phyloP scores from a whole-genome alignment of 2,113 vertebrate species.

The Zosterops hypoxanthus region DNA sequence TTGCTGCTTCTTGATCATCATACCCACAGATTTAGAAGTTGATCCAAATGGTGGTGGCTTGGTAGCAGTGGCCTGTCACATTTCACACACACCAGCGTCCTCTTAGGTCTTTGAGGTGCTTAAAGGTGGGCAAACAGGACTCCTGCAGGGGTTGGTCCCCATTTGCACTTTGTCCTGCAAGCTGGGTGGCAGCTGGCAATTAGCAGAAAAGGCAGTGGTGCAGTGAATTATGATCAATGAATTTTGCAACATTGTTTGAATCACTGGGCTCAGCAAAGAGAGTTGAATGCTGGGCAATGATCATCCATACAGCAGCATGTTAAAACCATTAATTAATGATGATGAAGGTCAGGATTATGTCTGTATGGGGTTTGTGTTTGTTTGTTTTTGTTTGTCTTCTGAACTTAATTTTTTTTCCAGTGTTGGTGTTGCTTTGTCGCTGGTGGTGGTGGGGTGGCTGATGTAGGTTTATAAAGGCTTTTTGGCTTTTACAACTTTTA shows the following conservation, averaged over 20 bases:
- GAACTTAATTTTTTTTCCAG: background rate
- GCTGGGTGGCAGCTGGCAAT: background rate
- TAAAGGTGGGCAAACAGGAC: background rate
- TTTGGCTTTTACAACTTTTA: background rate
- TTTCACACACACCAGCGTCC: rapidly evolving
- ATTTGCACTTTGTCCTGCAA: background rate
- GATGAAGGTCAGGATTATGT: background rate
- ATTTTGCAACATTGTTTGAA: background rate
- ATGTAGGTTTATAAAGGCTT: background rate
- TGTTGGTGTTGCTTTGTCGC: background rate
- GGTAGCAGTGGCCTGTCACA: background rate
- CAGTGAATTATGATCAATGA: background rate
- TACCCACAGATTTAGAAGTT: background rate
- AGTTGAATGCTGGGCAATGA: background rate
- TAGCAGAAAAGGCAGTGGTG: background rate
- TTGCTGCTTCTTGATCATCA: background rate
- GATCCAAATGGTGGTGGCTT: background rate
- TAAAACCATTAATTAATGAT: background rate
- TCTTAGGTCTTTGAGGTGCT: background rate
- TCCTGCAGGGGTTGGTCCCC: background rate
- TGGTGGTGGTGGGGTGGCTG: background rate
- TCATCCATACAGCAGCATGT: background rate
- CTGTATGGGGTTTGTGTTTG: background rate
- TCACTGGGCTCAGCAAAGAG: background rate
- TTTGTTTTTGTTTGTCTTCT: background rate